These are phyloP conservation scores for Toxotes jaculatrix DNA, from an alignment of 2,113 vertebrate genomes.

Conservation along the genomic window DNA sequence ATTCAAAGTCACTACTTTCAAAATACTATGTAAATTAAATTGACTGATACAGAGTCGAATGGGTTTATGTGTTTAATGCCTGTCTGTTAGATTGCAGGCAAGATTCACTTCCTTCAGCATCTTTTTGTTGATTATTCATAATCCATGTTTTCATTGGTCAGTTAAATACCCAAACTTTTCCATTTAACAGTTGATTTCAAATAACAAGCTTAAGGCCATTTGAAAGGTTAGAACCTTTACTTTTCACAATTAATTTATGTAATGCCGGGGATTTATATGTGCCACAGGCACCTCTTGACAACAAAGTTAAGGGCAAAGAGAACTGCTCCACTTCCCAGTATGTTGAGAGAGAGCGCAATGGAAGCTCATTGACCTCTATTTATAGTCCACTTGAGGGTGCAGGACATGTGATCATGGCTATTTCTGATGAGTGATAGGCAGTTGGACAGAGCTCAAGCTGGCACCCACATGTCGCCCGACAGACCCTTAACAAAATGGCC, in stretches of 20 bases:
- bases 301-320: conserved; percentile 21
- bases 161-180: background rate
- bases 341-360: conserved; percentile 60
- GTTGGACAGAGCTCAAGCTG: conserved; percentile 73
- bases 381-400: conserved; percentile 76
- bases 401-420: conserved; percentile 83
- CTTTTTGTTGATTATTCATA: background rate
- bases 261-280: background rate
- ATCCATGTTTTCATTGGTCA: background rate
- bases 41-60: background rate
- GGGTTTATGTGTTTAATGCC: background rate
- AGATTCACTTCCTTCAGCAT: background rate
- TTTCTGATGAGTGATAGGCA: conserved; percentile 81
- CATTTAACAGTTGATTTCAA: background rate
- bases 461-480: conserved; percentile 77
- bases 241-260: background rate
- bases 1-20: background rate
- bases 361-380: conserved; percentile 72
- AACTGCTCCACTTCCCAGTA: conserved; percentile 28
- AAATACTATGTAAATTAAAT: background rate
- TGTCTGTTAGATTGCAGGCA: background rate
- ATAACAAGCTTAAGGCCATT: background rate
- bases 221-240: background rate
- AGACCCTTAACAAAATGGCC: conserved; percentile 75
- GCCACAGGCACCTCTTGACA: background rate